phyloP scores from a whole-genome alignment of 2,888 invertebrate species.

The Xestia sexstrigata region DNA sequence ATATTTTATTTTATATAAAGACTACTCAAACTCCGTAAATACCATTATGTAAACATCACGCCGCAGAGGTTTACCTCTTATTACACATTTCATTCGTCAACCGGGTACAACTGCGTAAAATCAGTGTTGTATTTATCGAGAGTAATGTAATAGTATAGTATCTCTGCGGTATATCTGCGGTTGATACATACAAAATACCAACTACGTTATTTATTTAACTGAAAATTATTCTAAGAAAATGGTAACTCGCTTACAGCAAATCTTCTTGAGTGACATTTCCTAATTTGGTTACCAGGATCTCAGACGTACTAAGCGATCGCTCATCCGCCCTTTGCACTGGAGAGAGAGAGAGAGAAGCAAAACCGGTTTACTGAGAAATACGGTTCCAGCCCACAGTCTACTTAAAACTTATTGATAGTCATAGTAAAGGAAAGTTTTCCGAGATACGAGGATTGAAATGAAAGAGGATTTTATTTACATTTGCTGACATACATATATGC shows the following conservation, averaged over 20 bases:
- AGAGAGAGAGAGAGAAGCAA: slow-evolving; percentile 17
- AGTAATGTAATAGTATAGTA: not conserved
- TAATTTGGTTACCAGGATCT: slow-evolving; percentile 29
- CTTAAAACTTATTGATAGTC: slow-evolving; percentile 30
- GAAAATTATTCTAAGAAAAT: slow-evolving; percentile 15
- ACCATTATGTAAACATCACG: no score
- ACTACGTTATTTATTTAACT: slow-evolving; percentile 4
- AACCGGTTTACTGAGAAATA: slow-evolving; percentile 33
- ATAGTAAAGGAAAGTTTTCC: slow-evolving; percentile 3
- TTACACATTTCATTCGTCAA: no score
- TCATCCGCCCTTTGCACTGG: slow-evolving; percentile 32
- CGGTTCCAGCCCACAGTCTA: not conserved
- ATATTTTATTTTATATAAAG: no score
- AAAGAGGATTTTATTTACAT: slow-evolving; percentile 23
- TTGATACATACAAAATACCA: not conserved
- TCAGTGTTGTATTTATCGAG: not conserved
- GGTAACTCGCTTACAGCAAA: slow-evolving; percentile 13
- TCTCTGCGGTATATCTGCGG: no score
- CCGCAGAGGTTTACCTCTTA: no score
- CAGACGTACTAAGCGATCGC: slow-evolving; percentile 35
- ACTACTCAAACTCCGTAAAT: not conserved
- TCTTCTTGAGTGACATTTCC: slow-evolving; percentile 24
- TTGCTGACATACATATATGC: not conserved
- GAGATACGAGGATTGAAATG: not conserved
- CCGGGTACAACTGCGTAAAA: not conserved